These are phyloP conservation scores for Tipula confusa DNA, from an alignment of 2,888 invertebrate genomes.

Conservation along the genomic window DNA sequence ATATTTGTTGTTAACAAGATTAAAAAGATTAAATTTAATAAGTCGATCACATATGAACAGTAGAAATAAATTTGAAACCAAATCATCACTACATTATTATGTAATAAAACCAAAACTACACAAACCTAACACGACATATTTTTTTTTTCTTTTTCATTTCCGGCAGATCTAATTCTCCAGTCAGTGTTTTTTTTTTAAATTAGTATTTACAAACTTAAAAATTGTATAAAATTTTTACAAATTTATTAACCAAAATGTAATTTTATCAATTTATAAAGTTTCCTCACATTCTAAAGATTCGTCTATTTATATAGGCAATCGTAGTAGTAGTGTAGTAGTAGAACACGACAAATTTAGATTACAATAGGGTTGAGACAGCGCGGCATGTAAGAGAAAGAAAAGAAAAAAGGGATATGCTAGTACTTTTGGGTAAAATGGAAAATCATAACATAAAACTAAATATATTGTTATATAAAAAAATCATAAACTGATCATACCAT, in stretches of 20 bases:
- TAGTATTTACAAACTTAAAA: background rate
- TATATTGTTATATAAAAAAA: background rate
- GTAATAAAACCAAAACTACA: background rate
- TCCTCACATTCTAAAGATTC: conserved; percentile 4
- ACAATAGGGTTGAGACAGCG: background rate
- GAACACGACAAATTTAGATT: background rate
- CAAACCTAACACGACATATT: background rate
- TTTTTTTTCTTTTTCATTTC: background rate
- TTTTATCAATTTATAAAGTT: background rate
- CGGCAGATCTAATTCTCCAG: background rate
- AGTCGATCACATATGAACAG: too few species aligned
- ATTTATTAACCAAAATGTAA: background rate
- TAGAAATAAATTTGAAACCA: too few species aligned
- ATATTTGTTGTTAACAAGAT: too few species aligned
- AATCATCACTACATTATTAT: background rate
- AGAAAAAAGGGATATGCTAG: background rate
- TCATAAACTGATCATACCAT: conserved; percentile 40
- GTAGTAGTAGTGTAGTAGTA: background rate
- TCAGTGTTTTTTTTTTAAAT: background rate
- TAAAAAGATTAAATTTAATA: too few species aligned
- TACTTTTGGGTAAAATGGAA: background rate
- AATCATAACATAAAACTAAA: background rate
- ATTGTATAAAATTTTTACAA: background rate
- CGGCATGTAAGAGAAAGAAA: background rate
- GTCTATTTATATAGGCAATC: background rate